A percentile compares a stretch with the other conserved stretches of the same genome.
Evolutionary conservation across 92 coral and sea anemone genomes (phyloP).

Genomic region (Metridium senile): DNA sequence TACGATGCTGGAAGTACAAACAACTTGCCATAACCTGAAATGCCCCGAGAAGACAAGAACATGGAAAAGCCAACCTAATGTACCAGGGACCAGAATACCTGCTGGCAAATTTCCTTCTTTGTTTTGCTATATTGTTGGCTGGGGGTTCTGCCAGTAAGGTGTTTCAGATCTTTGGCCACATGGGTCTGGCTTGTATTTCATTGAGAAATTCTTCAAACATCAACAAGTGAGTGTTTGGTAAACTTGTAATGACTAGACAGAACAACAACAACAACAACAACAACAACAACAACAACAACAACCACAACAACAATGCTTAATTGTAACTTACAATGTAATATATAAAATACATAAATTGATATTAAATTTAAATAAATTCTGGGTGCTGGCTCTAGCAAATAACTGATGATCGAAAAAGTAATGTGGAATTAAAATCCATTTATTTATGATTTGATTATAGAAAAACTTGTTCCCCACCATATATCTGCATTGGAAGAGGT

Average conservation of each 20-base stretch:
- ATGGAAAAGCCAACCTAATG: constrained; percentile 51
- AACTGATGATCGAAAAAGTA: too few relatives aligned
- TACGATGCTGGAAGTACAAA: constrained; percentile 36
- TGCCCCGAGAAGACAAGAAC: constrained; percentile 25
- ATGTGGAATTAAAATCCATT: not conserved
- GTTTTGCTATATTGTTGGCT: constrained; percentile 44
- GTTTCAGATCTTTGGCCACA: constrained; percentile 26
- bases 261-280: too few relatives aligned
- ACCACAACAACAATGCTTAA: too few relatives aligned
- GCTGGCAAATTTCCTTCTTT: constrained; percentile 55
- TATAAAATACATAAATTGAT: not conserved
- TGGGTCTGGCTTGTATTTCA: constrained; percentile 40
- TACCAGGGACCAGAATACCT: constrained; percentile 42
- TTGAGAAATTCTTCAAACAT: constrained; percentile 21
- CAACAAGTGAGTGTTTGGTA: constrained; percentile 20
- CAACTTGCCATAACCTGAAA: constrained; percentile 21
- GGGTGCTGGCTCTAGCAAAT: too few relatives aligned
- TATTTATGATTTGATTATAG: not conserved
- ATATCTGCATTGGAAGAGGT: constrained; percentile 36
- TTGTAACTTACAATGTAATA: too few relatives aligned
- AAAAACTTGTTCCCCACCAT: constrained; percentile 34
- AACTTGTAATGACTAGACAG: too few relatives aligned
- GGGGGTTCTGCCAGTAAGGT: constrained; percentile 47
- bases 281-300: too few relatives aligned
- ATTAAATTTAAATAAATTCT: too few relatives aligned